Base-by-base conservation (phyloP, 2,888 invertebrate species). In the Aricia artaxerxes region DNA sequence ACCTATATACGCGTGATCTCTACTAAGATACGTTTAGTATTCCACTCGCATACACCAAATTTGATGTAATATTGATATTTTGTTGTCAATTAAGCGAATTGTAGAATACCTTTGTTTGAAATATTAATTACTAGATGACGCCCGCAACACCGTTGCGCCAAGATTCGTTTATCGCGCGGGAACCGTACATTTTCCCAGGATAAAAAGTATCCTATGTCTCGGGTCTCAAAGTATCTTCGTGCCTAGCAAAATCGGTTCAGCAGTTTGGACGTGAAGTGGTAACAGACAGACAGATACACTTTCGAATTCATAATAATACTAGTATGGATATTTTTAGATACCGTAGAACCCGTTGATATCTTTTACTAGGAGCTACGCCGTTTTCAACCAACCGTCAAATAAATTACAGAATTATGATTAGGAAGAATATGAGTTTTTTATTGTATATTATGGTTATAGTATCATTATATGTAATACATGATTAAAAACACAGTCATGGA, bases 1-100 rank as follows among this genome's bases (percentile, higher is more conserved):
- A 38, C 69, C 69, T 69, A 69, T 16, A 69, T 69, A 69, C 35
- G 69, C 69, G 69, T 38, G 69, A 69, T 69, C 69, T 31, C 31
- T 35, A 69, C 69, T 35, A 9, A 69, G 69, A 69, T 69, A 69
- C 13, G 1, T 35, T 38, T 31, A 38, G 69, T 69, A 69, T 69
- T 69, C 69, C 1, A 35, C 9, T 69, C 35, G 38, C 35, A 13
- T 69, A 35, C 35, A 5, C 69, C 35, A 13, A 69, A 69, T 69
- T 69, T 38, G 35, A 38, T 69, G 35, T 13, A 13, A 69, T 13
- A 35, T 38, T 69, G 35, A 69, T 69, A 69, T 35, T 69, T 35
- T 69, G 69, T 69, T 69, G 69, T 69, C 35, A 69, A 38, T 38
- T 35, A 64, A 31, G 31, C 11, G 3, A 69, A 31, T 31, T 69